Percentiles rank a stretch among this genome's conserved stretches.
Evolutionary conservation across 2,888 invertebrate genomes (phyloP).

Genomic region (Silvanus unidentatus): DNA sequence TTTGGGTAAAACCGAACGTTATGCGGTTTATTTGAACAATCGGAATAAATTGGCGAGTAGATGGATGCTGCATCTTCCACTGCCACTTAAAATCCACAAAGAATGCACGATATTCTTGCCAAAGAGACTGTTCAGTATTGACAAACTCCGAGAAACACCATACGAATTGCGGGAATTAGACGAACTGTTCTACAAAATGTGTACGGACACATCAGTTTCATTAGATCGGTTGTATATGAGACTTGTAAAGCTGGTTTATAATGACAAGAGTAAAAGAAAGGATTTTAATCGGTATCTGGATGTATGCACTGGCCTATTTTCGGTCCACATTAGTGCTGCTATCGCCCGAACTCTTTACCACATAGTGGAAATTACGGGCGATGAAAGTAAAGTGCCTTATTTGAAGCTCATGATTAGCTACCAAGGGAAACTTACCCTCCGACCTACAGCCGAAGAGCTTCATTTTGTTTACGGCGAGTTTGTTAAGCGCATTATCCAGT

Average conservation of each 20-base stretch:
- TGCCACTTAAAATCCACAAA: conserved; percentile 56
- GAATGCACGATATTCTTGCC: conserved; percentile 58
- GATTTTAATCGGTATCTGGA: conserved; percentile 14
- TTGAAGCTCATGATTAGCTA: conserved; percentile 49
- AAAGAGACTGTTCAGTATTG: conserved; percentile 47
- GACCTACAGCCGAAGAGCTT: conserved; percentile 56
- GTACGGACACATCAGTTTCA: conserved; percentile 23
- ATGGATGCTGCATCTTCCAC: conserved; percentile 57
- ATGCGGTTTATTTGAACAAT: conserved; percentile 53
- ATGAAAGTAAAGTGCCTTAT: conserved; percentile 54
- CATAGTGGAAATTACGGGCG: conserved; percentile 53
- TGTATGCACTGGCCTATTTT: conserved; percentile 45
- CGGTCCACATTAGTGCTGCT: conserved; percentile 59
- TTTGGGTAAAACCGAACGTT: conserved; percentile 58
- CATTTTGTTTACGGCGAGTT: conserved; percentile 54
- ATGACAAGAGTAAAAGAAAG: conserved; percentile 23
- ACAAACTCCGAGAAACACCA: conserved; percentile 20
- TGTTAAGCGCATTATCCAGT: conserved; percentile 37
- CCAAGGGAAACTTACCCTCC: conserved; percentile 41
- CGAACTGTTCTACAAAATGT: conserved; percentile 25
- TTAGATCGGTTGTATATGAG: conserved; percentile 30
- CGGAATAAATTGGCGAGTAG: conserved; percentile 52
- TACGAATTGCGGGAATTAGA: conserved; percentile 29
- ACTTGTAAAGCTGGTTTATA: conserved; percentile 25
- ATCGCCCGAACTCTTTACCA: conserved; percentile 63